Conservation (phyloP, 92 coral and sea anemone species). For the Ricordea florida region DNA sequence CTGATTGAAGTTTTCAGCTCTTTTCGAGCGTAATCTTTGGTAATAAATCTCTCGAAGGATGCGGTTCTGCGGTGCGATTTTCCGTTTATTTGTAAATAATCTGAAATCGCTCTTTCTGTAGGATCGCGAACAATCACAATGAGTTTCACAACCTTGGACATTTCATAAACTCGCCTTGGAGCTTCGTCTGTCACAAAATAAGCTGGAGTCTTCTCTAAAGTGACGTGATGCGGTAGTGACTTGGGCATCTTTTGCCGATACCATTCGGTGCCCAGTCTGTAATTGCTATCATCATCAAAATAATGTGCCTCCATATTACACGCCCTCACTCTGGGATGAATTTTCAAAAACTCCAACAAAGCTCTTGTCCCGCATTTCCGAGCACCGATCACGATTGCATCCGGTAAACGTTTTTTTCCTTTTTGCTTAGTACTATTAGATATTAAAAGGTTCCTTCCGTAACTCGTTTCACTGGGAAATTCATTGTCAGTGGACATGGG, state of each 20-base stretch:
- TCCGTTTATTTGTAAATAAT: slow-evolving; percentile 54
- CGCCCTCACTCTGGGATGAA: slow-evolving; percentile 54
- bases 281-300: slow-evolving; percentile 63
- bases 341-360: slow-evolving; percentile 44
- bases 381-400: slow-evolving; percentile 55
- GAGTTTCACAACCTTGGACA: slow-evolving; percentile 67
- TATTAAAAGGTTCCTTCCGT: no score
- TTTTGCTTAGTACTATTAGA: no score
- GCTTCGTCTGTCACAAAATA: slow-evolving; percentile 78
- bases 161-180: slow-evolving; percentile 59
- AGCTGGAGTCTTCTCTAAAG: slow-evolving; percentile 84
- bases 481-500: no score
- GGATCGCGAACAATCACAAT: slow-evolving; percentile 80
- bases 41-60: slow-evolving; percentile 53
- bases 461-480: no score
- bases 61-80: slow-evolving; percentile 2
- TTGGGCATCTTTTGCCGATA: slow-evolving; percentile 75
- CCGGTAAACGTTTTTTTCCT: slow-evolving; percentile 46
- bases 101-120: slow-evolving; percentile 78
- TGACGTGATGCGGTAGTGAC: slow-evolving; percentile 36
- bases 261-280: slow-evolving; percentile 67
- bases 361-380: slow-evolving; percentile 71
- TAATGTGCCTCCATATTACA: slow-evolving; percentile 65
- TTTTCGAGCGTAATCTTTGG: slow-evolving; percentile 15
- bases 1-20: slow-evolving; percentile 20